These are phyloP conservation scores for Anabacerthia variegaticeps DNA, from an alignment of 2,797 vertebrate species.

Conservation along the genomic window DNA sequence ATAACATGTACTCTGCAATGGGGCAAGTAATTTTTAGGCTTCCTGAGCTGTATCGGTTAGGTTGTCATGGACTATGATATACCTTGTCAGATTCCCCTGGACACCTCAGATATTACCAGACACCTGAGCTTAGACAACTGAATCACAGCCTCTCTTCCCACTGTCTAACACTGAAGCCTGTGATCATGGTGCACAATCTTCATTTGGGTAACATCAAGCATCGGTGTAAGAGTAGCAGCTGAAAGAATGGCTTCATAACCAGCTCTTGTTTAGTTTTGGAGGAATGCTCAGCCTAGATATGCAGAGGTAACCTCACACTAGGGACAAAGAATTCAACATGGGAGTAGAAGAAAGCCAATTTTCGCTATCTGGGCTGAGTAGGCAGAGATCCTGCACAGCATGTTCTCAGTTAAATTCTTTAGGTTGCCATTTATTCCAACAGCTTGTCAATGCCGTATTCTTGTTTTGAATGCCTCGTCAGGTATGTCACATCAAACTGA, in stretches of 20 bases:
- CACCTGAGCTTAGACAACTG: neutral
- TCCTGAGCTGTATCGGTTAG: neutral
- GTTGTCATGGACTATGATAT: neutral
- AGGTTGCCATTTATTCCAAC: neutral
- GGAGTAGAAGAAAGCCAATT: neutral
- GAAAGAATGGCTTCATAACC: neutral
- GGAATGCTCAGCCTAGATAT: neutral
- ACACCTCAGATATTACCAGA: neutral
- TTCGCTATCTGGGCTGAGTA: neutral
- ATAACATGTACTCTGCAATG: rapidly evolving
- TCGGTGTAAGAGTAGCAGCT: neutral
- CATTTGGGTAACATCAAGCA: neutral
- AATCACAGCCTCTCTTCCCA: neutral
- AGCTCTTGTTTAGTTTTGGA: neutral
- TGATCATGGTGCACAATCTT: neutral
- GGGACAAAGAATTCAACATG: neutral
- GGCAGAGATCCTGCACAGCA: neutral
- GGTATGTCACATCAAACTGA: neutral
- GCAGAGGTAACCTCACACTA: neutral
- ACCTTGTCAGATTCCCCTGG: neutral
- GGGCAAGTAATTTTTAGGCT: neutral
- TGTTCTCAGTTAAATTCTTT: neutral
- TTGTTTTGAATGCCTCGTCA: neutral
- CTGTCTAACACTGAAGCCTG: neutral
- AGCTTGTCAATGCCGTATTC: neutral